Evolutionary conservation across 2,888 invertebrate genomes (phyloP).

Genomic region (Macaria notata): DNA sequence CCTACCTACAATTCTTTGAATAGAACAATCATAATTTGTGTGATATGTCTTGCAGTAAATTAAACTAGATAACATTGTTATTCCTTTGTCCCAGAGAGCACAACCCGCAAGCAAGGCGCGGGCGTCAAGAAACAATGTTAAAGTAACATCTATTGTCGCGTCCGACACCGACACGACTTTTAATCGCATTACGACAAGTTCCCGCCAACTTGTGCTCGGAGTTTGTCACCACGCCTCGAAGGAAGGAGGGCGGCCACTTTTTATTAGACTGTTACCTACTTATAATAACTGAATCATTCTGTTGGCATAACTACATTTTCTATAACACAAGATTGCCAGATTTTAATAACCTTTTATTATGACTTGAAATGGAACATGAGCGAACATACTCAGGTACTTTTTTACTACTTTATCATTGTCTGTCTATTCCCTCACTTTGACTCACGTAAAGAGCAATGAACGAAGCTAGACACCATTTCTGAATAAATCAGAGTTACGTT

Average conservation of each 20-base stretch:
- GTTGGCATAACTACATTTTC: too few species aligned
- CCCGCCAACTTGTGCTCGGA: conserved; percentile 41
- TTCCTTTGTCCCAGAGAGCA: conserved; percentile 15
- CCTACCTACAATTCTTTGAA: too few species aligned
- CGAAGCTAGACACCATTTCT: background rate
- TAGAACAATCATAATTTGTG: too few species aligned
- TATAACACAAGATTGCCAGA: too few species aligned
- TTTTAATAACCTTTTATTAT: too few species aligned
- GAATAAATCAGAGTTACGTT: conserved; percentile 5
- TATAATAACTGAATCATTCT: background rate
- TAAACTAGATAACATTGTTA: background rate
- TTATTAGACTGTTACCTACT: conserved; percentile 31
- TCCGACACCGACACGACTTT: conserved; percentile 52
- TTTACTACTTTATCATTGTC: too few species aligned
- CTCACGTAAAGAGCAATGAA: background rate
- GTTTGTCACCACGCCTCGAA: conserved; percentile 39
- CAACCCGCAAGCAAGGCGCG: conserved; percentile 7
- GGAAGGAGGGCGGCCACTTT: conserved; percentile 31
- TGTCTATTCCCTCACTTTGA: too few species aligned
- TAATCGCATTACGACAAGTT: conserved; percentile 61
- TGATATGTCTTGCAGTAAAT: too few species aligned
- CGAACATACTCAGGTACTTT: too few species aligned
- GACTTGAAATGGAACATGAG: too few species aligned
- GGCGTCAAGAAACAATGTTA: conserved; percentile 53
- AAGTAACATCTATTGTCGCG: conserved; percentile 61